phyloP scores from a whole-genome alignment of 1,140 invertebrate genomes.

The Drosophila bocqueti region DNA sequence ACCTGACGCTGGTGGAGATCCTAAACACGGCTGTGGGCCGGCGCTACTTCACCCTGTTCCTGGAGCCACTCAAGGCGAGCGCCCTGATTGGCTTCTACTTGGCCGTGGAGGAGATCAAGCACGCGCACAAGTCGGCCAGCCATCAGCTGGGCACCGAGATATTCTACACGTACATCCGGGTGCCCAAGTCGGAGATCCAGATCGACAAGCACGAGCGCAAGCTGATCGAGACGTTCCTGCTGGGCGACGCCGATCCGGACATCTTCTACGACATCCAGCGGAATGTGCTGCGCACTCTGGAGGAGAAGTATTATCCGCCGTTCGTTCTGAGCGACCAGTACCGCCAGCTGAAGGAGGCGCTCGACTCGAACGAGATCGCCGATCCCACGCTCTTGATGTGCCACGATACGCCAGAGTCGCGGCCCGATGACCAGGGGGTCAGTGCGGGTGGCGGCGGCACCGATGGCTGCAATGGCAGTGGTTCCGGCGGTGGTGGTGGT shows the following conservation, averaged over 20 bases:
- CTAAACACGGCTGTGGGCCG: conserved; percentile 90
- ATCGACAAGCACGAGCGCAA: conserved; percentile 87
- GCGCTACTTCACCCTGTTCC: conserved; percentile 91
- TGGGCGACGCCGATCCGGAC: conserved; percentile 93
- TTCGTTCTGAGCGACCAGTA: conserved; percentile 95
- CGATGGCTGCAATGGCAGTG: conserved; percentile 54
- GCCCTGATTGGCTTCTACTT: conserved; percentile 94
- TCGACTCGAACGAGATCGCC: conserved; percentile 88
- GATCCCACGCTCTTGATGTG: conserved; percentile 80
- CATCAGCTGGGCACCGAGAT: conserved; percentile 96
- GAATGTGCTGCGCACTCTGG: conserved; percentile 90
- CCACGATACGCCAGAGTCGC: conserved; percentile 42
- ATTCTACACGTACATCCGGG: conserved; percentile 94
- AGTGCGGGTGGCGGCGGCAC: conserved; percentile 65
- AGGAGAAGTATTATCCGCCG: conserved; percentile 95
- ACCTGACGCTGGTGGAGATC: conserved; percentile 88
- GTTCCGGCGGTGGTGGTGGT: conserved; percentile 55
- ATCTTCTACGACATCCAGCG: conserved; percentile 95
- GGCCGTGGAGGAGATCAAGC: conserved; percentile 93
- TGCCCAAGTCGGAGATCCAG: conserved; percentile 91
- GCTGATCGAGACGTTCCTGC: conserved; percentile 94
- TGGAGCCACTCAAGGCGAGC: conserved; percentile 92
- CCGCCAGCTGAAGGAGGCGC: conserved; percentile 90
- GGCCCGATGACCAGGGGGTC: conserved; percentile 75
- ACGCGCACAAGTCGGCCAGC: conserved; percentile 90